Evolutionary conservation across 2,113 vertebrate genomes (phyloP), one percentile per base, ranked within the genome.

Genomic region (Amblyopsis rosae): DNA sequence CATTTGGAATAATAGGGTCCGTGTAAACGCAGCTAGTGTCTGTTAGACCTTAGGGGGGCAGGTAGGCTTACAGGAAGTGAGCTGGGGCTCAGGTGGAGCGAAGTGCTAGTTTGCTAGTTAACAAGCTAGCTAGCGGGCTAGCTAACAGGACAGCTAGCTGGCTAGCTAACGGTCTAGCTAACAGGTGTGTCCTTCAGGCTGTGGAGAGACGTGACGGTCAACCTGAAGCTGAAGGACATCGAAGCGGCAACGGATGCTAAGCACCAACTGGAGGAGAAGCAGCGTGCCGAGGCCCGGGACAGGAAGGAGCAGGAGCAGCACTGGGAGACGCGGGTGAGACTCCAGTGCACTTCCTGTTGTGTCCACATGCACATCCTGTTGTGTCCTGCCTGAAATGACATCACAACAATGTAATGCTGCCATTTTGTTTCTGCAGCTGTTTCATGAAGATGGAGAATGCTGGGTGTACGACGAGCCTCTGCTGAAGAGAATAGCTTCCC

Each of bases 391-490:
- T 12, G 10, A 51, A 11, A 15, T 8, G 0, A 17, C 41, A 48
- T 17, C 51, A 16, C n/a, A 2, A 12, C 53, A n/a, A 65, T 50
- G 5, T 17, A 55, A 0, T 58, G 61, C 1, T 63, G 66, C 5
- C 4, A 15, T 8, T 41, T 54, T 77, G 17, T 87, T 58, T 81
- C 51, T 87, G 59, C 66, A 99, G 96, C 75, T 99, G 1, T 99
- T 99, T 92, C 98, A 99, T 0, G 97, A 99, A 89, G 98, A 99
- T 1, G 97, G 98, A 15, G 97, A 99, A 81, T 98, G 96, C 87
- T 99, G 98, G 97, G 95, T 99, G 49, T 99, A 98, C 0, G 98
- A 99, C 0, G 95, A 99, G 77, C 98, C 97, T 0, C 93, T 99
- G 65, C 62, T 99, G 89, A 98, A 98, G 86, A 94, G 96, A 88